phyloP scores from a whole-genome alignment of 2,113 vertebrate species.

The Baryphthengus martii region DNA sequence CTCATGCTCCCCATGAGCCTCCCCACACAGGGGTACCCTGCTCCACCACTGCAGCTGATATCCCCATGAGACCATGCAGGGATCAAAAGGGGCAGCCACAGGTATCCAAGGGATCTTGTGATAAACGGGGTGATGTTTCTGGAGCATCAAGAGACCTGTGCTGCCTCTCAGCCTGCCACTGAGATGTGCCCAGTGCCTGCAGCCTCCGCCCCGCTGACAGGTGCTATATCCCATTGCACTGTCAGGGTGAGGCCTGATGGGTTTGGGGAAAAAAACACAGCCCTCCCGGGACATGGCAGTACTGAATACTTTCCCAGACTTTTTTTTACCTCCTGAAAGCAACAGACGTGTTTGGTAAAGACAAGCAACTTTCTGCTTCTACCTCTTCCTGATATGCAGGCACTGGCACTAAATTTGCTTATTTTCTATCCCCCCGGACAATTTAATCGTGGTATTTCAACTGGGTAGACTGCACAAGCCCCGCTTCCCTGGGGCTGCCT shows the following conservation, averaged over 20 bases:
- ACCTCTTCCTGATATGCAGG: not conserved
- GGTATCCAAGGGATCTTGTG: not conserved
- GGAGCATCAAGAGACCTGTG: rapidly evolving
- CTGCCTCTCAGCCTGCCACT: not conserved
- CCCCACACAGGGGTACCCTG: not conserved
- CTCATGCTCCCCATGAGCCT: rapidly evolving
- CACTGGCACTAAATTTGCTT: not conserved
- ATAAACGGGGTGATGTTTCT: not conserved
- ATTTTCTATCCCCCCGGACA: not conserved
- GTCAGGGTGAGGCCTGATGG: not conserved
- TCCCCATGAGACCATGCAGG: not conserved
- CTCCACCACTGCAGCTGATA: rapidly evolving
- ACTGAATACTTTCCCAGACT: not conserved
- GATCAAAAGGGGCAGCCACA: not conserved
- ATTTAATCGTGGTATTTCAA: not conserved
- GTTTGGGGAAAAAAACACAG: not conserved
- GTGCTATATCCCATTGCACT: not conserved
- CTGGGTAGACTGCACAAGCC: not conserved
- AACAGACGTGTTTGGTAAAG: not conserved
- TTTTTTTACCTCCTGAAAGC: not conserved
- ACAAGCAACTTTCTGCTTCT: not conserved
- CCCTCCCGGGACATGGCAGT: not conserved
- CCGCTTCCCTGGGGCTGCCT: not conserved
- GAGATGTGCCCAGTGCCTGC: not conserved
- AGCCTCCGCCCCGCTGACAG: not conserved